These are phyloP conservation scores for Tribolium madens DNA, from an alignment of 1,140 invertebrate species.

Conservation along the genomic window DNA sequence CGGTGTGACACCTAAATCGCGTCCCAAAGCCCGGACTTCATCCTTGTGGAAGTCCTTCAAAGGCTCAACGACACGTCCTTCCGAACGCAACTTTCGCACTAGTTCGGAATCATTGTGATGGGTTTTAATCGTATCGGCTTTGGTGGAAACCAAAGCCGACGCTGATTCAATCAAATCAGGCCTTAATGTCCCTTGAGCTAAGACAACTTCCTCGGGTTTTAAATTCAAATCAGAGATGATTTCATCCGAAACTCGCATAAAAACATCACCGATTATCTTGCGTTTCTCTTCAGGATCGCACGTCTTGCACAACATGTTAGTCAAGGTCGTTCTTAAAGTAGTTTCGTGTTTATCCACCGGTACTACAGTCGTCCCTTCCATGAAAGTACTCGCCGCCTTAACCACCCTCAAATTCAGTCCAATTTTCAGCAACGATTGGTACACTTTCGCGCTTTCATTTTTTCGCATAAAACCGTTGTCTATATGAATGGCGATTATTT, in stretches of 20 bases:
- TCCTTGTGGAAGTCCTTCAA: slow-evolving; percentile 99
- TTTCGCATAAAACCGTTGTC: slow-evolving; percentile 99
- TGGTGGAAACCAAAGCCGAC: slow-evolving; percentile 84
- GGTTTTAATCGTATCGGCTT: slow-evolving; percentile 98
- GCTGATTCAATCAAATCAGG: slow-evolving; percentile 99
- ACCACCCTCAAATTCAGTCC: slow-evolving; percentile 89
- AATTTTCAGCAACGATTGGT: slow-evolving; percentile 67
- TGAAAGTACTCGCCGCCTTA: slow-evolving; percentile 80
- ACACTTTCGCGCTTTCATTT: slow-evolving; percentile 87
- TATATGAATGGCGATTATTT: slow-evolving; percentile 97
- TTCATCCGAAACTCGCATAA: slow-evolving; percentile 91
- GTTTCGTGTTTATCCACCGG: slow-evolving; percentile 72
- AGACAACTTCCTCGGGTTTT: slow-evolving; percentile 84
- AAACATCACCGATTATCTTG: slow-evolving; percentile 99
- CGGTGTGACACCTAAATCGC: slow-evolving; percentile 88
- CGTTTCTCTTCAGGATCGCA: slow-evolving; percentile 96
- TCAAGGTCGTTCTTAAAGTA: slow-evolving; percentile 78
- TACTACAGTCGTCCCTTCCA: slow-evolving; percentile 83
- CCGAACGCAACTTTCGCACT: slow-evolving; percentile 85
- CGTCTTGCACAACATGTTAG: slow-evolving; percentile 89
- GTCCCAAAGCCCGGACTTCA: slow-evolving; percentile 90
- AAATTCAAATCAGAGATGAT: slow-evolving; percentile 85
- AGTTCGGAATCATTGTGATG: slow-evolving; percentile 99
- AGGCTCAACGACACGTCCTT: slow-evolving; percentile 95
- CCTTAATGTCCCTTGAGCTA: slow-evolving; percentile 81